Evolutionary conservation across 2,113 vertebrate species (phyloP), one percentile per base, ranked within the genome.

Genomic region (Daboia siamensis): DNA sequence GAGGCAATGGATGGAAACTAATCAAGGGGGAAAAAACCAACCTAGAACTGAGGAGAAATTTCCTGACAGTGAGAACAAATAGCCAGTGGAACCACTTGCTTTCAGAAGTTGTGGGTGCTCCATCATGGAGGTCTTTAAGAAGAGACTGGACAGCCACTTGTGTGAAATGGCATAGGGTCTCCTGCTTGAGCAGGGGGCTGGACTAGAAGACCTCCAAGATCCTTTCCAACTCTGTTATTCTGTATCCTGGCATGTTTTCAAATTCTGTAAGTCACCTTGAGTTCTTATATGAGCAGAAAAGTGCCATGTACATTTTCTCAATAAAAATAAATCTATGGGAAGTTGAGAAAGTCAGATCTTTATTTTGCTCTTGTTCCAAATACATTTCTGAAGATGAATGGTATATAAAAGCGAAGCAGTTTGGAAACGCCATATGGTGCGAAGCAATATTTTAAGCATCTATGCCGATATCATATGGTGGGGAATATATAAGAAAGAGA

Each of bases 381-480:
- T 69, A 39, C 69, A 91, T 56, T 85, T 85, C 55, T 85, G 44
- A 64, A 87, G 51, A 87, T 8, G 29, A 91, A 52, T 69, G 48
- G 21, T 33, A 54, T 91, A 54, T 69, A 52, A 54, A 91, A 87
- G 57, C n/a, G 20, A 33, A 87, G 57, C 86, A 69, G 86, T 91
- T 91, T 51, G 86, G 86, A 69, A 55, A 64, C 4, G 23, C 33
- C 86, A 88, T 92, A 87, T 92, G 91, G 91, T 10, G 86, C 48
- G 91, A 74, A 74, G 51, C 33, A 11, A 64, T 46, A 86, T 88
- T 54, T 88, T 74, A 23, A 88, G 91, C 91, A 46, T 39, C 91
- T 88, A 29, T 69, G 23, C 46, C 2, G 33, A 24, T 80, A 46
- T 46, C 51, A 55, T 54, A 87, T 80, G 86, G 51, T 46, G 33